phyloP scores from a whole-genome alignment of 2,888 invertebrate species.

The Gonocerus acuteangulatus region DNA sequence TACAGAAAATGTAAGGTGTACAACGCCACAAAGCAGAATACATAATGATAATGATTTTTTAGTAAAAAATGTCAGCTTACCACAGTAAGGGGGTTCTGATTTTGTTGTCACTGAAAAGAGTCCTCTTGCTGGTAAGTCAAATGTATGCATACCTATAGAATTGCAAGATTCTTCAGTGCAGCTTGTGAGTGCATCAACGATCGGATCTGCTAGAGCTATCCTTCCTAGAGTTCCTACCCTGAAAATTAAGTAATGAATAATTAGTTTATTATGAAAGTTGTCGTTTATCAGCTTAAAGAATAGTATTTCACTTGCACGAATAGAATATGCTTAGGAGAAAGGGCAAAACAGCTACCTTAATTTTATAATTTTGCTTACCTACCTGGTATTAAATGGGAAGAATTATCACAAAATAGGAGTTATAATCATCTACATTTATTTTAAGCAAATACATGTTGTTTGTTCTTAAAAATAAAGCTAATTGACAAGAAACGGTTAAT shows the following conservation, averaged over 20 bases:
- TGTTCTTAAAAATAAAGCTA: too few species aligned
- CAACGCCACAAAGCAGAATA: too few species aligned
- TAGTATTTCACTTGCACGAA: background rate
- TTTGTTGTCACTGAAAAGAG: conserved; percentile 41
- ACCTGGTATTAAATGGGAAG: too few species aligned
- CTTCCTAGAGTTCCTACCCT: conserved; percentile 19
- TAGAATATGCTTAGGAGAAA: background rate
- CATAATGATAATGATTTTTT: too few species aligned
- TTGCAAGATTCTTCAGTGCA: conserved; percentile 40
- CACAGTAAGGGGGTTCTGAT: conserved; percentile 41
- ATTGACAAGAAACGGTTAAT: too few species aligned
- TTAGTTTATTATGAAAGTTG: background rate
- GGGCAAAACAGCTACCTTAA: too few species aligned
- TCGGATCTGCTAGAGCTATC: conserved; percentile 24
- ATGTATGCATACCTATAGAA: conserved; percentile 41
- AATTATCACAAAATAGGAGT: too few species aligned
- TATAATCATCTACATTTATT: too few species aligned
- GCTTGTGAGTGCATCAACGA: conserved; percentile 30
- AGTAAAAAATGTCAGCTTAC: too few species aligned
- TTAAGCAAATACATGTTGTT: too few species aligned
- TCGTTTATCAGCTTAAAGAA: background rate
- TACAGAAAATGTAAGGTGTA: too few species aligned
- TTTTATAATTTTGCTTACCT: too few species aligned
- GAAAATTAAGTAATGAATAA: background rate
- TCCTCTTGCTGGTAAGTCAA: conserved; percentile 39